Conservation (phyloP, 2,113 vertebrate species). For the Clarias batrachus region DNA sequence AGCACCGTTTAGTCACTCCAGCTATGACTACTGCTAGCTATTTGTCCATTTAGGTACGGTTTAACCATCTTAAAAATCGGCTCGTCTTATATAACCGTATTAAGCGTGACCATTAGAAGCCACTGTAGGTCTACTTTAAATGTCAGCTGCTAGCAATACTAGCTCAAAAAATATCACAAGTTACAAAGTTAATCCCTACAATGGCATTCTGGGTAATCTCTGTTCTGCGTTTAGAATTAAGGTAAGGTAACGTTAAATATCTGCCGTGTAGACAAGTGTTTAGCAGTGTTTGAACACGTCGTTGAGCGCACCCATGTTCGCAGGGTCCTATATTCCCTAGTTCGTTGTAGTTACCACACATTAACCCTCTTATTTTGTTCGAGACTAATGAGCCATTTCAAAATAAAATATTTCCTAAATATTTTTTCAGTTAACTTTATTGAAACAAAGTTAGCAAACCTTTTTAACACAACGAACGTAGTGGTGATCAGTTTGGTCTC, state of each 20-base stretch:
- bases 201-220: neutral
- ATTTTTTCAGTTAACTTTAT: no score
- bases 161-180: neutral
- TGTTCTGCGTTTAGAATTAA: neutral
- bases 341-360: no score
- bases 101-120: neutral
- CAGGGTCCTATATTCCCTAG: no score
- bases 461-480: no score
- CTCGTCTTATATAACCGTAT: neutral
- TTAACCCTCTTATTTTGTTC: no score
- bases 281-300: neutral
- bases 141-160: neutral
- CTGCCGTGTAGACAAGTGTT: neutral
- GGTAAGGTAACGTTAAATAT: neutral
- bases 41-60: neutral
- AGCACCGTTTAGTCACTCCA: slow-evolving; percentile 41
- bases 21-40: neutral
- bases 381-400: neutral
- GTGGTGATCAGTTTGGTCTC: no score
- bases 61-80: neutral
- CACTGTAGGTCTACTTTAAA: neutral
- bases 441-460: no score
- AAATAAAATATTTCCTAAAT: neutral
- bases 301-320: neutral
- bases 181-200: no score